These are phyloP conservation scores for Garra rufa DNA, from an alignment of 2,113 vertebrate genomes.

Conservation along the genomic window DNA sequence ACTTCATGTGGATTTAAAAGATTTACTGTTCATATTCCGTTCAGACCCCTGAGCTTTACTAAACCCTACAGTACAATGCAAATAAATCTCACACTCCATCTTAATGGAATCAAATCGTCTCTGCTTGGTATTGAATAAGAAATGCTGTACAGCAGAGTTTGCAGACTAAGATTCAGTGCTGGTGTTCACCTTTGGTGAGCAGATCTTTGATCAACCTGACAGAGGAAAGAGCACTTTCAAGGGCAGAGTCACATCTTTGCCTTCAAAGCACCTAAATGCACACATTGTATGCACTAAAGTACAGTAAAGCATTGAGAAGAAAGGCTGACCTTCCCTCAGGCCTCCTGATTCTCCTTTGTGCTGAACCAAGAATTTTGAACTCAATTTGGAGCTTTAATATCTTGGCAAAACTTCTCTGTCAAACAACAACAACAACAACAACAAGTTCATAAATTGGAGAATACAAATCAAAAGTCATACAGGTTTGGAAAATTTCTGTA, in stretches of 20 bases:
- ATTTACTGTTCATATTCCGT: not conserved
- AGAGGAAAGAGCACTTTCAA: not conserved
- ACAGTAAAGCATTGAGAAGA: not conserved
- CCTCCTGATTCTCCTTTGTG: not conserved
- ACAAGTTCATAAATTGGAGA: no score
- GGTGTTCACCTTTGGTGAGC: not conserved
- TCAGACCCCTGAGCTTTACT: constrained; percentile 1
- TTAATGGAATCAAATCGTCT: not conserved
- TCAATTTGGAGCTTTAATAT: not conserved
- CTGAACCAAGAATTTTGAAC: not conserved
- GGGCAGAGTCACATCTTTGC: not conserved
- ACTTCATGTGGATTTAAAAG: not conserved
- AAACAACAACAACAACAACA: no score
- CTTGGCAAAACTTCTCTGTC: not conserved
- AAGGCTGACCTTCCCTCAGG: not conserved
- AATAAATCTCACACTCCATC: constrained; percentile 5
- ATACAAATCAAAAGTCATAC: no score
- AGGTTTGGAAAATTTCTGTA: no score
- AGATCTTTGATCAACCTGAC: constrained; percentile 3
- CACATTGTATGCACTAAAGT: not conserved
- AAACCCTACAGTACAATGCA: constrained; percentile 2
- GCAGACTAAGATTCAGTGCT: not conserved
- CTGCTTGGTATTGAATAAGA: not conserved
- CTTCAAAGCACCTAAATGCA: not conserved
- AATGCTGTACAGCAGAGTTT: not conserved